phyloP scores from a whole-genome alignment of 2,797 vertebrate genomes.

The Erpetoichthys calabaricus region DNA sequence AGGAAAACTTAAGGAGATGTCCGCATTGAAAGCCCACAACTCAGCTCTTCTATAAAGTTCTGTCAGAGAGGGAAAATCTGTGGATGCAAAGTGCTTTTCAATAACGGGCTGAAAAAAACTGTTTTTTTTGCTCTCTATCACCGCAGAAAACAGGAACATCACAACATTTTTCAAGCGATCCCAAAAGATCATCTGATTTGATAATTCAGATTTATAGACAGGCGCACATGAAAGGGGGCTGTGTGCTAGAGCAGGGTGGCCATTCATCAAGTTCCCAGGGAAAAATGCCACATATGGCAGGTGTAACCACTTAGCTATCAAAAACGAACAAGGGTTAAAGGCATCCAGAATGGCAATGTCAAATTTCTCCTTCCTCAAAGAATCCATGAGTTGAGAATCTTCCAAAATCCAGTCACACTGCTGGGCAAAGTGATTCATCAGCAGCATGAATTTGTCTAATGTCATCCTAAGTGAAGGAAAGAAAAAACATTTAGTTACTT shows the following conservation, averaged over 20 bases:
- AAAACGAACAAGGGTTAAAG: constrained; percentile 47
- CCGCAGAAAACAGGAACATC: constrained; percentile 20
- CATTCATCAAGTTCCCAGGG: constrained; percentile 21
- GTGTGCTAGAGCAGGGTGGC: constrained; percentile 20
- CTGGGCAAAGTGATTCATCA: constrained; percentile 31
- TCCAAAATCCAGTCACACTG: constrained; percentile 36
- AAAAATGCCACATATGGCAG: constrained; percentile 30
- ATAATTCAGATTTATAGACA: constrained; percentile 23
- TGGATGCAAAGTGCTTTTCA: constrained; percentile 33
- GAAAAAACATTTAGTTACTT: constrained; percentile 7
- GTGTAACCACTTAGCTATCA: constrained; percentile 35
- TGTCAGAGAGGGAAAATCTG: constrained; percentile 21
- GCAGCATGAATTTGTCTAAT: constrained; percentile 22
- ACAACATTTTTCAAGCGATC: constrained; percentile 36
- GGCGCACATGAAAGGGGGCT: constrained; percentile 31
- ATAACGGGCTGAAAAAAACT: constrained; percentile 28
- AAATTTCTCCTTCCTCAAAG: constrained; percentile 31
- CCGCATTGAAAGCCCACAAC: constrained; percentile 50
- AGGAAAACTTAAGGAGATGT: constrained; percentile 53
- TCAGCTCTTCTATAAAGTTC: constrained; percentile 42
- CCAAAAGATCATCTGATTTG: constrained; percentile 40
- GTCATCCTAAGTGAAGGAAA: constrained; percentile 22
- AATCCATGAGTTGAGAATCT: constrained; percentile 28
- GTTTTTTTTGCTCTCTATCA: constrained; percentile 18
- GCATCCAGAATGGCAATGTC: constrained; percentile 30